These are phyloP conservation scores for Standfussiana lucernea DNA, from an alignment of 2,888 invertebrate genomes.

Conservation along the genomic window DNA sequence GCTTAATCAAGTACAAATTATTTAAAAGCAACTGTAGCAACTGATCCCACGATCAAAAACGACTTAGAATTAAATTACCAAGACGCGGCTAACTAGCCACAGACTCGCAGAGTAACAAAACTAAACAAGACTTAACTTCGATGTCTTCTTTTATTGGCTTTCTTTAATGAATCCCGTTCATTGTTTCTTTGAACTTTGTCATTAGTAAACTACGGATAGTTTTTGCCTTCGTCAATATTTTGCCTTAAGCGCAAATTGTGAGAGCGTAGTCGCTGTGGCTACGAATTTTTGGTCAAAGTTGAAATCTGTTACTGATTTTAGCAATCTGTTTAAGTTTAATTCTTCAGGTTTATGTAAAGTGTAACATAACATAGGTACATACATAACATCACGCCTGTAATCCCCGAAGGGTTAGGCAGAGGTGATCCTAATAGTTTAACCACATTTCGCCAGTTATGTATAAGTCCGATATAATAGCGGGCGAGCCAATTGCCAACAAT, in stretches of 20 bases:
- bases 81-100: constrained; percentile 31
- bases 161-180: constrained; percentile 65
- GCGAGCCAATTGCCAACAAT: too few species aligned
- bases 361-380: not conserved
- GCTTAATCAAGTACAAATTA: not conserved
- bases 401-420: too few species aligned
- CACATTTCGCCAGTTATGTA: too few species aligned
- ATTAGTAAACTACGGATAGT: constrained; percentile 41
- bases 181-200: constrained; percentile 68
- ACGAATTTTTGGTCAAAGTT: not conserved
- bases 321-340: not conserved
- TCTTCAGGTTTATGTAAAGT: not conserved
- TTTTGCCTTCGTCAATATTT: constrained; percentile 37
- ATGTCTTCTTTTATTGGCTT: constrained; percentile 58
- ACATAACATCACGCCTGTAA: too few species aligned
- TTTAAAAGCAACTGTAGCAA: not conserved
- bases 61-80: constrained; percentile 46
- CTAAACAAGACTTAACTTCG: constrained; percentile 54
- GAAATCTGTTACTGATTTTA: not conserved
- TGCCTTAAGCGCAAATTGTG: not conserved
- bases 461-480: too few species aligned
- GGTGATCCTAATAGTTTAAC: too few species aligned
- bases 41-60: constrained; percentile 3
- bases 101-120: constrained; percentile 42
- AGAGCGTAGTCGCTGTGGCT: not conserved